Percentiles rank a stretch among this genome's conserved stretches.
Evolutionary conservation across 2,797 vertebrate species (phyloP).

Genomic region (Acropternis orthonyx): DNA sequence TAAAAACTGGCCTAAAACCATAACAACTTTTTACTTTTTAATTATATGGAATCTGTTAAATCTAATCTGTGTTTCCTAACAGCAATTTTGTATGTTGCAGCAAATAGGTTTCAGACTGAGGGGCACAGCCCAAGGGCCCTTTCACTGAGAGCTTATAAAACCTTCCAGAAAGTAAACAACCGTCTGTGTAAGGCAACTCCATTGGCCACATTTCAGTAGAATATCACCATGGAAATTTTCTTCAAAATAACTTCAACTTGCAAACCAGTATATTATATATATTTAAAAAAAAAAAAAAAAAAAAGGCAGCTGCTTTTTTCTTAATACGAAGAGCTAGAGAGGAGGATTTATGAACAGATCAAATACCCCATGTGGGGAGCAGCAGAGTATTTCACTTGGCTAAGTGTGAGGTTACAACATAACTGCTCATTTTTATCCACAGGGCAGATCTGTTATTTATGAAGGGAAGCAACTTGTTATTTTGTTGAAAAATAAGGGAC

Average conservation of each 20-base stretch:
- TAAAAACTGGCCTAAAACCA: background rate
- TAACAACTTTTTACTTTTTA: background rate
- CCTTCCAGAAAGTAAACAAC: background rate
- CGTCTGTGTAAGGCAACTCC: background rate
- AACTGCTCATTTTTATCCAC: background rate
- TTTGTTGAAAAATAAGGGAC: background rate
- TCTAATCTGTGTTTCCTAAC: background rate
- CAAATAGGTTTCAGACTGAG: background rate
- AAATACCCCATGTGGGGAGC: background rate
- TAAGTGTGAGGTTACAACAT: fast-evolving
- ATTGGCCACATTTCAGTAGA: background rate
- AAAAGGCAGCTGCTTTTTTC: background rate
- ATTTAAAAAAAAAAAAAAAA: background rate
- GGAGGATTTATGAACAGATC: background rate
- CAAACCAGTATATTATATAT: background rate
- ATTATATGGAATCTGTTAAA: background rate
- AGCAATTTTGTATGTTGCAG: background rate
- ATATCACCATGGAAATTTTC: background rate
- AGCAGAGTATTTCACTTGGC: background rate
- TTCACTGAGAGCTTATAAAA: background rate
- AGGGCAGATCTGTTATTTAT: background rate
- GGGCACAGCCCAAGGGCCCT: background rate
- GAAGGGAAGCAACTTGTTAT: background rate
- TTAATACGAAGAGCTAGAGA: background rate
- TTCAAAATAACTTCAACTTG: background rate